phyloP scores from a whole-genome alignment of 1,140 invertebrate species.

The Akabosia matsudoensis region DNA sequence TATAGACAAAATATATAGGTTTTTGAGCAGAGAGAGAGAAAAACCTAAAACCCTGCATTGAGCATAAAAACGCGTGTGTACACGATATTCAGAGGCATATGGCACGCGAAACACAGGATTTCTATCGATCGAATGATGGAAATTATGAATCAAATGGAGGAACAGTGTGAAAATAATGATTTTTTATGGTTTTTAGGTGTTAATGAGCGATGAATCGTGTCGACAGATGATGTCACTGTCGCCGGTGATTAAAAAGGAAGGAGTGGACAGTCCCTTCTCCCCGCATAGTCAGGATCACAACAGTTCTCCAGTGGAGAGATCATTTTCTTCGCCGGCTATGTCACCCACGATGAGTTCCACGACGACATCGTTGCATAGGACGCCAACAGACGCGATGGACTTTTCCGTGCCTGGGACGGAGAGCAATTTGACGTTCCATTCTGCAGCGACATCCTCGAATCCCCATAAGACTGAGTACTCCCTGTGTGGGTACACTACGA shows the following conservation, averaged over 20 bases:
- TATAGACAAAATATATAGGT: no score
- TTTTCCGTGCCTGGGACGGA: neutral
- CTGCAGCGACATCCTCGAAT: constrained; percentile 3
- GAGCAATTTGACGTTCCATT: neutral
- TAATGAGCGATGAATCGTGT: neutral
- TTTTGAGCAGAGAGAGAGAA: no score
- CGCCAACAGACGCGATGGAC: neutral
- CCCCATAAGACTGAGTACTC: constrained; percentile 33
- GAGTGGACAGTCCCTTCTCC: constrained; percentile 36
- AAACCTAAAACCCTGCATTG: no score
- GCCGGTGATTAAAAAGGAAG: constrained; percentile 41
- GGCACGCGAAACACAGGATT: no score
- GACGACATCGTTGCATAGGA: constrained; percentile 28
- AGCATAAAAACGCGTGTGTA: no score
- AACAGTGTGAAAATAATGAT: neutral
- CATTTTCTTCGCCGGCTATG: constrained; percentile 38
- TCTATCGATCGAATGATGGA: no score
- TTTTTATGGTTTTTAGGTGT: constrained; percentile 12
- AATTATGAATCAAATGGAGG: no score
- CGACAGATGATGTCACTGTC: constrained; percentile 35
- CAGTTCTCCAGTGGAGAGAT: constrained; percentile 30
- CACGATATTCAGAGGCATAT: no score
- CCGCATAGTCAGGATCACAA: neutral
- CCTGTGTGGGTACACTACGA: constrained; percentile 30
- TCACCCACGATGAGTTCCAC: constrained; percentile 36